A percentile compares a stretch with the other conserved stretches of the same genome.
Conservation (phyloP, 1,140 invertebrate genomes). For the Metopolophium dirhodum region DNA sequence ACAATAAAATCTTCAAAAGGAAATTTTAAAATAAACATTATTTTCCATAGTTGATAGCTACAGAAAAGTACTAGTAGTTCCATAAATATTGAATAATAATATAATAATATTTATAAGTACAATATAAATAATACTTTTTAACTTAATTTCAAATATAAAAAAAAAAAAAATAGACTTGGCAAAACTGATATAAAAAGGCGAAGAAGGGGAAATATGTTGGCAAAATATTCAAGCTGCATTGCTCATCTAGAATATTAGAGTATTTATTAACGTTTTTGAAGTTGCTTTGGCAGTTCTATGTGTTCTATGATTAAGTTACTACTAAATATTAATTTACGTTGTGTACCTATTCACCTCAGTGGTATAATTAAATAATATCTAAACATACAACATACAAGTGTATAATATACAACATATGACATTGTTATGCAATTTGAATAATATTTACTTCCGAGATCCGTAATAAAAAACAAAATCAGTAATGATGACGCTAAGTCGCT, state of each 20-base stretch:
- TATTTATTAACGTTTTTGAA: not conserved
- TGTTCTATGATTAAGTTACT: not conserved
- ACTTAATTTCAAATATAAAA: not conserved
- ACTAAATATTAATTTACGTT: not conserved
- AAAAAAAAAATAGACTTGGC: not conserved
- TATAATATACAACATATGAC: not conserved
- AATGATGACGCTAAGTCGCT: conserved; percentile 88
- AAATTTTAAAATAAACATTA: not conserved
- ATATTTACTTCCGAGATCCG: conserved; percentile 73
- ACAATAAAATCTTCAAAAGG: not conserved
- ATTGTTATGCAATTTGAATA: not conserved
- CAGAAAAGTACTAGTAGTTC: no score
- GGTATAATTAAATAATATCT: not conserved
- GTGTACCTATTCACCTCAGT: not conserved
- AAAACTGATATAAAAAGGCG: not conserved
- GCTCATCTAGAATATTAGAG: not conserved
- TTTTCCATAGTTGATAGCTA: not conserved
- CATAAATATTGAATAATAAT: no score
- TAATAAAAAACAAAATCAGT: conserved; percentile 84
- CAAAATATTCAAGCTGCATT: not conserved
- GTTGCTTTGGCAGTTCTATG: not conserved
- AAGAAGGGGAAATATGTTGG: not conserved
- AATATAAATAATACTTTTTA: not conserved
- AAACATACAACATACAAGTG: not conserved
- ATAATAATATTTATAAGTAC: not conserved